Evolutionary conservation across 35 echinoderm and acorn worm species (phyloP).

Genomic region (Stichopus chloronotus): DNA sequence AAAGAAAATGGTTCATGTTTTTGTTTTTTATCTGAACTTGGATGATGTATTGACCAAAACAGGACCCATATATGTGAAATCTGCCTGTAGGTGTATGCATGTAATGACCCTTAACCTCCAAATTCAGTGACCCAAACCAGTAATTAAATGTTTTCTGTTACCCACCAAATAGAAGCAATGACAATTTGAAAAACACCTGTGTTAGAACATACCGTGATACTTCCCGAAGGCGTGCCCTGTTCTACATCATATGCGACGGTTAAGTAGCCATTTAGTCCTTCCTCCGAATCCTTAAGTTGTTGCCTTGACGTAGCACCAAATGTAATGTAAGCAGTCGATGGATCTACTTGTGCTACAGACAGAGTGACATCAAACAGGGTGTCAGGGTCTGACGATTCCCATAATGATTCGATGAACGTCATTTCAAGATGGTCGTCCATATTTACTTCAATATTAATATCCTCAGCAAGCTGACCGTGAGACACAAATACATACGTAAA

Average conservation of each 20-base stretch:
- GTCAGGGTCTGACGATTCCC: background rate
- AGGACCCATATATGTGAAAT: too few relatives aligned
- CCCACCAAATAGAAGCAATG: too few relatives aligned
- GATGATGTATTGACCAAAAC: too few relatives aligned
- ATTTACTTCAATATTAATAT: background rate
- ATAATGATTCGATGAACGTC: conserved; percentile 14
- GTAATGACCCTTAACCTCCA: too few relatives aligned
- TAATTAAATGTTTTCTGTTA: too few relatives aligned
- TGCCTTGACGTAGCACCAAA: background rate
- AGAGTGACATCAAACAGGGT: background rate
- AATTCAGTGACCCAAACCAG: too few relatives aligned
- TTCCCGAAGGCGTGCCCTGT: background rate
- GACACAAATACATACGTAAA: too few relatives aligned
- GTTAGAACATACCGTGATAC: background rate
- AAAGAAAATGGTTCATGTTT: too few relatives aligned
- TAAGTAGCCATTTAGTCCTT: conserved; percentile 8
- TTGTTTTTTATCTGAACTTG: too few relatives aligned
- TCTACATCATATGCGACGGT: background rate
- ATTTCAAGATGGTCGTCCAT: conserved; percentile 13
- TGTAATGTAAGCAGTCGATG: background rate
- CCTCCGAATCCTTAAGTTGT: background rate
- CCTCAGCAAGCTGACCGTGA: background rate
- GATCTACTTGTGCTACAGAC: background rate
- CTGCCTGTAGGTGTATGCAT: too few relatives aligned
- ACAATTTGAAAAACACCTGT: too few relatives aligned